Conservation (phyloP, 2,888 invertebrate species). For the Tortrix viridana region DNA sequence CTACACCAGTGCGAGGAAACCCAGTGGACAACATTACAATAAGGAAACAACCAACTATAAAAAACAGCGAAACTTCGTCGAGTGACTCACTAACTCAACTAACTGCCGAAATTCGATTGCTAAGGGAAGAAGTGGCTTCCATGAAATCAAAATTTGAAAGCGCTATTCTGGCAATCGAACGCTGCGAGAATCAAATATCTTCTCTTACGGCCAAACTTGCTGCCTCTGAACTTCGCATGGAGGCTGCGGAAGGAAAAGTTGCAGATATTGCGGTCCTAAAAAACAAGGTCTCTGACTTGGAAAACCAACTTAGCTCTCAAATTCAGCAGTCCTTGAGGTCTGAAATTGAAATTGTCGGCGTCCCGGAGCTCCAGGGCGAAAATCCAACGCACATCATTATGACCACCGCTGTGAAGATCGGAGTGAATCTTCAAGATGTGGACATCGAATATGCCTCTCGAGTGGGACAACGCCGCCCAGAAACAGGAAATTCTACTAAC, state of each 20-base stretch:
- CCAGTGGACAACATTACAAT: neutral
- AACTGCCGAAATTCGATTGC: neutral
- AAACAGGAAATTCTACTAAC: neutral
- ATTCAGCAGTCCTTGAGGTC: neutral
- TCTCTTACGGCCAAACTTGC: neutral
- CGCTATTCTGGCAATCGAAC: neutral
- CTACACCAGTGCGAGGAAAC: neutral
- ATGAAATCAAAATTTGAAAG: neutral
- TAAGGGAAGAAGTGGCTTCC: neutral
- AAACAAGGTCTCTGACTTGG: neutral
- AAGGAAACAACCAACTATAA: neutral
- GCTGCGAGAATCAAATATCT: neutral
- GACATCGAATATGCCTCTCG: constrained; percentile 2
- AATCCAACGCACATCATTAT: neutral
- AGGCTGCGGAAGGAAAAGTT: neutral
- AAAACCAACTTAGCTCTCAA: neutral
- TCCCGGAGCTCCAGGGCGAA: neutral
- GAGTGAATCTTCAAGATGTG: neutral
- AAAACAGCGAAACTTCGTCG: neutral
- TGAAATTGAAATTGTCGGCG: constrained; percentile 1
- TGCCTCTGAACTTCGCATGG: neutral
- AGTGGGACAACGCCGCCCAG: neutral
- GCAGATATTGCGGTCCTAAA: neutral
- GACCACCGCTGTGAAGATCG: neutral
- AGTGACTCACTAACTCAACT: neutral